Percentiles rank a stretch among this genome's conserved stretches.
Evolutionary conservation across 2,113 vertebrate genomes (phyloP).

Genomic region (Mus pahari): DNA sequence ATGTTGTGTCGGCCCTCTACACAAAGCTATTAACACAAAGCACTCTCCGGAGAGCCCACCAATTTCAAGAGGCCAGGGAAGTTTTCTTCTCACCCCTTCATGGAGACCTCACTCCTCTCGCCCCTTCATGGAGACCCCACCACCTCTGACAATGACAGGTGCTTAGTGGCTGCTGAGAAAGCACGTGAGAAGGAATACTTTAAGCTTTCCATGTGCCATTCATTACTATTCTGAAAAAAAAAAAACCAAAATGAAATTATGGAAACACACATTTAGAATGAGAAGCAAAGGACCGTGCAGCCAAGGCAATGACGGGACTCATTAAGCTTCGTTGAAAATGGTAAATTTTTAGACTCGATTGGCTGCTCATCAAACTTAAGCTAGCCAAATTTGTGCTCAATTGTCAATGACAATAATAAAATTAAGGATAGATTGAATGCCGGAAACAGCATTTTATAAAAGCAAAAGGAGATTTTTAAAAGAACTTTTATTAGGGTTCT

Average conservation of each 20-base stretch:
- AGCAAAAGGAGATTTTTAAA: neutral
- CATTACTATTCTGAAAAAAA: conserved; percentile 9
- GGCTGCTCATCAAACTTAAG: conserved; percentile 34
- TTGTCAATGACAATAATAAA: conserved; percentile 50
- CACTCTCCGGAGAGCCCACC: neutral
- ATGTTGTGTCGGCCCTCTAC: neutral
- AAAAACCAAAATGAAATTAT: conserved; percentile 35
- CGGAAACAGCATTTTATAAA: neutral
- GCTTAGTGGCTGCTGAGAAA: neutral
- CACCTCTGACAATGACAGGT: neutral
- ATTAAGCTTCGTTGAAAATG: neutral
- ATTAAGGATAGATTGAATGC: conserved; percentile 24
- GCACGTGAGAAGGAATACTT: neutral
- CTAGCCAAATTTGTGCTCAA: conserved; percentile 24
- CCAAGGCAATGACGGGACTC: neutral
- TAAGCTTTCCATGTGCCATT: neutral
- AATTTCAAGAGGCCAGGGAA: neutral
- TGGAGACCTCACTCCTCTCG: neutral
- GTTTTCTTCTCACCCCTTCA: neutral
- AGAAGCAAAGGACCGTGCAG: neutral
- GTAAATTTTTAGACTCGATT: conserved; percentile 20
- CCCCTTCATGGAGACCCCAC: neutral
- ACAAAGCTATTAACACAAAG: neutral
- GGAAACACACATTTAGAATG: neutral
- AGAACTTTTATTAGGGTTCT: neutral